phyloP scores from a whole-genome alignment of 1,140 invertebrate species.

The Dendrolimus punctatus region DNA sequence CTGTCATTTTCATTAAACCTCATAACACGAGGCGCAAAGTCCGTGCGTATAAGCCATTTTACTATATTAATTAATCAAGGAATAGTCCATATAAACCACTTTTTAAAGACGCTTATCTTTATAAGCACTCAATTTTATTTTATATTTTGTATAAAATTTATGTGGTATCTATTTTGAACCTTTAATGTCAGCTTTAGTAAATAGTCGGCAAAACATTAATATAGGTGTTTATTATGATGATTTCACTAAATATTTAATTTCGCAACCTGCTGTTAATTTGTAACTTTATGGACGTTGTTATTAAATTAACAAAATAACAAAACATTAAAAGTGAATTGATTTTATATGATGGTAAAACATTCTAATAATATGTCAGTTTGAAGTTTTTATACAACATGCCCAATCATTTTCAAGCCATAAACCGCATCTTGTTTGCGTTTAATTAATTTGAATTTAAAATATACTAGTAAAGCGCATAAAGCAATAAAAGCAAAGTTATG shows the following conservation, averaged over 20 bases:
- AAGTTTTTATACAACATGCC: constrained; percentile 26
- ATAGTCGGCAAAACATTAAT: constrained; percentile 9
- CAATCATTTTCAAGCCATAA: constrained; percentile 34
- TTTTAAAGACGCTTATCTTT: no score
- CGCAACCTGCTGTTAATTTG: not conserved
- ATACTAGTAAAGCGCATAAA: constrained; percentile 33
- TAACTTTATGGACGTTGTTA: not conserved
- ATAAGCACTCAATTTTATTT: no score
- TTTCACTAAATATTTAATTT: not conserved
- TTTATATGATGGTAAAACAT: constrained; percentile 34
- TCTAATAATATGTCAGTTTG: constrained; percentile 26
- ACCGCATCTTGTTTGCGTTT: constrained; percentile 49
- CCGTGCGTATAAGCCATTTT: no score
- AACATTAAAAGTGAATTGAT: constrained; percentile 24
- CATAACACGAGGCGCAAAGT: no score
- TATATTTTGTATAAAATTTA: no score
- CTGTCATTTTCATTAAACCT: no score
- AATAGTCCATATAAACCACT: no score
- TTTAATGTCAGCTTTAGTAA: no score
- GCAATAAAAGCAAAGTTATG: constrained; percentile 48
- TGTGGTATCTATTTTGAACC: no score
- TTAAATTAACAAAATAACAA: constrained; percentile 30
- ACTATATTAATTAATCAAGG: no score
- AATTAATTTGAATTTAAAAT: constrained; percentile 60
- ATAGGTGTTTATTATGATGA: constrained; percentile 2